These are phyloP conservation scores for Diplosoma virens DNA, from an alignment of 23 tunicate species.

Conservation along the genomic window DNA sequence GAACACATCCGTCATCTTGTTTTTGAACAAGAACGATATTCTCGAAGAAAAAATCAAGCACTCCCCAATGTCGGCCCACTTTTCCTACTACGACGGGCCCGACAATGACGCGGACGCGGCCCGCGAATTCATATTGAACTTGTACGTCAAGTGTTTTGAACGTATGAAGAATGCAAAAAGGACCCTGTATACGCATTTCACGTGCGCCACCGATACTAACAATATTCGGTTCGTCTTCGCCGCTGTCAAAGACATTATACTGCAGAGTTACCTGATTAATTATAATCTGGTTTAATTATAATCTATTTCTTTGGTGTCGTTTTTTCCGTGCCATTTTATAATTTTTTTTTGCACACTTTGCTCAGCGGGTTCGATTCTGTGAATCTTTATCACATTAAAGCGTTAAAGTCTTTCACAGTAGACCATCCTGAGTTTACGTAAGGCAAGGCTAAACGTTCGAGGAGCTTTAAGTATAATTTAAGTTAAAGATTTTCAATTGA, in stretches of 20 bases:
- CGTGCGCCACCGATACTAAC: conserved; percentile 94
- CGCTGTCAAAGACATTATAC: conserved; percentile 88
- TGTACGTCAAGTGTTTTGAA: conserved; percentile 64
- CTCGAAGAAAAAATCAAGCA: conserved; percentile 73
- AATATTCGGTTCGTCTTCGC: conserved; percentile 88
- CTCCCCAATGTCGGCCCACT: conserved; percentile 56
- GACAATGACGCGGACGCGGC: conserved; percentile 61
- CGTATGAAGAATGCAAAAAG: conserved; percentile 57
- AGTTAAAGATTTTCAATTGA: too few relatives aligned
- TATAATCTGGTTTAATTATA: conserved; percentile 73
- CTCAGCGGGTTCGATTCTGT: too few relatives aligned
- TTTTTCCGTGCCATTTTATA: too few relatives aligned
- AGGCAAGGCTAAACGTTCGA: too few relatives aligned
- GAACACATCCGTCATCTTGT: conserved; percentile 81
- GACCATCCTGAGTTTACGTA: too few relatives aligned
- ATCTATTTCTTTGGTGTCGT: too few relatives aligned
- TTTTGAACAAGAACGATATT: conserved; percentile 87
- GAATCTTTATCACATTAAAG: too few relatives aligned
- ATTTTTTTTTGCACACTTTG: too few relatives aligned
- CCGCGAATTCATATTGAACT: conserved; percentile 42
- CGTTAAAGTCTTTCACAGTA: too few relatives aligned
- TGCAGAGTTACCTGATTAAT: conserved; percentile 81
- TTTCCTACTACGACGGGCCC: conserved; percentile 60
- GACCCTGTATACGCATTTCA: conserved; percentile 82
- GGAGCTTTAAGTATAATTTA: too few relatives aligned